phyloP scores from a whole-genome alignment of 2,888 invertebrate species.

The Tetanocera ferruginea region DNA sequence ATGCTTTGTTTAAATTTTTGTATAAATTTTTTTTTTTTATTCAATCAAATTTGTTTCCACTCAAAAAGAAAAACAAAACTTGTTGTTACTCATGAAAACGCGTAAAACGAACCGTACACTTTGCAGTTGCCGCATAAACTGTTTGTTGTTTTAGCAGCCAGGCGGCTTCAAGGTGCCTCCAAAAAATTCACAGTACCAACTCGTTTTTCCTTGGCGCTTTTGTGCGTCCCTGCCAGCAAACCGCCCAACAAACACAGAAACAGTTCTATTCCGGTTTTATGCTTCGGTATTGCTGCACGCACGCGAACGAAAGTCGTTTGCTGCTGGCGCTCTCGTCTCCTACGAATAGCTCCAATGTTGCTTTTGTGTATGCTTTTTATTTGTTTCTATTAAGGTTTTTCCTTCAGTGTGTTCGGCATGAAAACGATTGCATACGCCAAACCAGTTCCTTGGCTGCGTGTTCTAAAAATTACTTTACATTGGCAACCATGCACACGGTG shows the following conservation, averaged over 20 bases:
- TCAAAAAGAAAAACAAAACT: not conserved
- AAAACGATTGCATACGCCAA: not conserved
- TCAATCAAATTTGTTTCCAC: not conserved
- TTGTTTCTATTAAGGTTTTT: not conserved
- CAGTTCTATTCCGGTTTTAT: not conserved
- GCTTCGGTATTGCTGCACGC: not conserved
- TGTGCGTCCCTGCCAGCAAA: not conserved
- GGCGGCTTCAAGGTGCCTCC: conserved; percentile 26
- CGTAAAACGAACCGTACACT: conserved; percentile 59
- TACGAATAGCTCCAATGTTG: not conserved
- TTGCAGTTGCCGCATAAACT: conserved; percentile 64
- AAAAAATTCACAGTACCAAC: conserved; percentile 6
- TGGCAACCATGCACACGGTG: conserved; percentile 30
- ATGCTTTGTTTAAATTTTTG: not conserved
- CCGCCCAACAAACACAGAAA: not conserved
- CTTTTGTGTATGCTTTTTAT: not conserved
- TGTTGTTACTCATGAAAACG: conserved; percentile 34
- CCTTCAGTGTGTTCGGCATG: not conserved
- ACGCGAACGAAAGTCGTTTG: not conserved
- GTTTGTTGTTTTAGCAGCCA: conserved; percentile 54
- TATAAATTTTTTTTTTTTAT: not conserved
- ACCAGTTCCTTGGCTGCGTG: not conserved
- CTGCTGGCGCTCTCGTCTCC: not conserved
- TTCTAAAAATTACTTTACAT: conserved; percentile 42
- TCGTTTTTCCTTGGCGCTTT: not conserved